phyloP scores from a whole-genome alignment of 2,888 invertebrate genomes.

The Orchesella flavescens region DNA sequence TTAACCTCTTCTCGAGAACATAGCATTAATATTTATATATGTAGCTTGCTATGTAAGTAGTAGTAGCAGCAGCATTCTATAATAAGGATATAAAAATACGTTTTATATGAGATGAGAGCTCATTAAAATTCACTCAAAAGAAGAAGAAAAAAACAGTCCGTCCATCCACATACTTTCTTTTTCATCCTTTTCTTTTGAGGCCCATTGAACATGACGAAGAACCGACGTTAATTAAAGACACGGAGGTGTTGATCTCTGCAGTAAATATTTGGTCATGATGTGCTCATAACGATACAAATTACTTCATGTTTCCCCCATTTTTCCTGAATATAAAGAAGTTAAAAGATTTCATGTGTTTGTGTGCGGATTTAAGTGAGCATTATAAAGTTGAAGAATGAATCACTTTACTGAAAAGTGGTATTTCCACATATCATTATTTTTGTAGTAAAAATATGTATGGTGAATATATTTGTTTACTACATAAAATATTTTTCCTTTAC shows the following conservation, averaged over 20 bases:
- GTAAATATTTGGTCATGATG: constrained; percentile 57
- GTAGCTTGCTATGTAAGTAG: too few species aligned
- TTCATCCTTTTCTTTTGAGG: constrained; percentile 14
- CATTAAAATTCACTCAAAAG: constrained; percentile 55
- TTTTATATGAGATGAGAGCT: constrained; percentile 27
- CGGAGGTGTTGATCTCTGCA: constrained; percentile 51
- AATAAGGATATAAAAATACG: not conserved
- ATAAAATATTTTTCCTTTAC: too few species aligned
- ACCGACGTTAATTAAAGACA: constrained; percentile 57
- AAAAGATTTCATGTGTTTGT: not conserved
- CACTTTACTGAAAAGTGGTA: constrained; percentile 53
- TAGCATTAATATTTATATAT: not conserved
- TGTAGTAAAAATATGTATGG: too few species aligned
- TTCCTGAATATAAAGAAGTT: not conserved
- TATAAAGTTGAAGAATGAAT: constrained; percentile 12
- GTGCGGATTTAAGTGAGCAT: not conserved
- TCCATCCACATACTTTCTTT: constrained; percentile 1
- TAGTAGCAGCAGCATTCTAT: too few species aligned
- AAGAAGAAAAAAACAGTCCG: constrained; percentile 34
- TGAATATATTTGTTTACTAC: too few species aligned
- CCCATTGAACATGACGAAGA: constrained; percentile 18
- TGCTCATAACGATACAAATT: constrained; percentile 51
- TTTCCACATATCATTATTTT: constrained; percentile 41
- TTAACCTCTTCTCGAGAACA: constrained; percentile 14
- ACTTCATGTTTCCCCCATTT: constrained; percentile 31